These are phyloP conservation scores for Empis livida DNA, from an alignment of 2,888 invertebrate species.

Conservation along the genomic window DNA sequence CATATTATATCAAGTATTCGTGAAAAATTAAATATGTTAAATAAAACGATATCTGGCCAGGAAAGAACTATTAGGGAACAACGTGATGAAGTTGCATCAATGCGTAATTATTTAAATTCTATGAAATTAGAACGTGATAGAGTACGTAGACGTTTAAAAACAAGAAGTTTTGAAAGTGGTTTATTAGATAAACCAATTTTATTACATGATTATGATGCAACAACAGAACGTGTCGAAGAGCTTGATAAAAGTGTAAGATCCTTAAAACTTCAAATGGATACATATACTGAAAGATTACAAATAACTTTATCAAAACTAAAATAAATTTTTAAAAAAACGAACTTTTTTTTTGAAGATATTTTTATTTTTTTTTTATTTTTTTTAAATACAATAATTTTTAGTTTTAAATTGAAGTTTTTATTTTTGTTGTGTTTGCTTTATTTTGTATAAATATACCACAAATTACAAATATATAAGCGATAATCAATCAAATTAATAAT, in stretches of 20 bases:
- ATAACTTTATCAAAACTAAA: too few species aligned
- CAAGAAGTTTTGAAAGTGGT: constrained; percentile 22
- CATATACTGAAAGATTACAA: too few species aligned
- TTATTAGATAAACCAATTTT: constrained; percentile 24
- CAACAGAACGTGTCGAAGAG: constrained; percentile 11
- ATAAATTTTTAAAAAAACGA: too few species aligned
- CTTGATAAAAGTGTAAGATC: constrained; percentile 1
- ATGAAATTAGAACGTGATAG: constrained; percentile 18
- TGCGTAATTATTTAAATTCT: constrained; percentile 16
- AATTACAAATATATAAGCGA: too few species aligned
- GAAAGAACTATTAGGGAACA: constrained; percentile 6
- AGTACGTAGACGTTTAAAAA: constrained; percentile 16
- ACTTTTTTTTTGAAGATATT: too few species aligned
- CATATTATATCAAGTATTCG: constrained; percentile 24
- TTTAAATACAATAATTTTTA: too few species aligned
- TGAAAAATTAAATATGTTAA: constrained; percentile 21
- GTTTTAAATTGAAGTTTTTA: too few species aligned
- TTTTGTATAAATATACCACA: too few species aligned
- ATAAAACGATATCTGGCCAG: constrained; percentile 10
- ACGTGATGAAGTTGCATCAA: background rate
- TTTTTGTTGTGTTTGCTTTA: too few species aligned
- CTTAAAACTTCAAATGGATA: too few species aligned
- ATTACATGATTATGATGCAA: constrained; percentile 25
- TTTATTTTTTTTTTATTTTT: too few species aligned
- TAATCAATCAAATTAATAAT: too few species aligned